Evolutionary conservation across 2,113 vertebrate genomes (phyloP), one percentile per base, ranked within the genome.

Genomic region (Cyprinodon tularosa): DNA sequence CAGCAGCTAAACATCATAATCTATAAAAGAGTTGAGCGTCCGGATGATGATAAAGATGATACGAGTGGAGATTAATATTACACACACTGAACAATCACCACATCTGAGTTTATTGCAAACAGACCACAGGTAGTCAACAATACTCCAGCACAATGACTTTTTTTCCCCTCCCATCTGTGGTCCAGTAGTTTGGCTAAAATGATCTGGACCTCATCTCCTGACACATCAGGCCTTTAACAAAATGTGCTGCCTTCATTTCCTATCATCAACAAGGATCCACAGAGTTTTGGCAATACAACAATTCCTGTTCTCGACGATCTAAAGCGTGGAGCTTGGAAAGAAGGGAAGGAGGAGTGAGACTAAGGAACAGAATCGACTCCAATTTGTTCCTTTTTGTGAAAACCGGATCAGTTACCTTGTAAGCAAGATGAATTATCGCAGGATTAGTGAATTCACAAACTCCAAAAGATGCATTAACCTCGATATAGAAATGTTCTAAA

Each of bases 141-240:
- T 29, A 29, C 29, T 29, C 29, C 29, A 29, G 29, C 29, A 29
- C 29, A 29, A 29, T 29, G 1, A 1, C 29, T 29, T 29, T 29
- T 29, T 29, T 29, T 1, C 29, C 29, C 29, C 29, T 13, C 12
- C 9, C 7, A 13, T 11, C 11, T 13, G 10, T 62, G 29, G 20
- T 13, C 29, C 48, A 14, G 60, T 50, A 59, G 50, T 61, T 20
- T 37, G 50, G 45, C 61, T 0, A 57, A 66, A 40, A 70, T 68
- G 74, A 76, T 75, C 81, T 62, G 29, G 15, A 76, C 66, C 82
- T 80, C 78, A 72, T 82, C 86, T 84, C 83, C 75, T 10, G 79
- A 79, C 74, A 40, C 40, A 57, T 71, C 7, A 10, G 62, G 42
- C 64, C 86, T 67, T 70, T 22, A 76, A 72, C 67, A 71, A 45